A percentile compares a stretch with the other conserved stretches of the same genome.
These are phyloP conservation scores for Phoeniculus purpureus DNA, from an alignment of 2,797 vertebrate species.

Conservation along the genomic window DNA sequence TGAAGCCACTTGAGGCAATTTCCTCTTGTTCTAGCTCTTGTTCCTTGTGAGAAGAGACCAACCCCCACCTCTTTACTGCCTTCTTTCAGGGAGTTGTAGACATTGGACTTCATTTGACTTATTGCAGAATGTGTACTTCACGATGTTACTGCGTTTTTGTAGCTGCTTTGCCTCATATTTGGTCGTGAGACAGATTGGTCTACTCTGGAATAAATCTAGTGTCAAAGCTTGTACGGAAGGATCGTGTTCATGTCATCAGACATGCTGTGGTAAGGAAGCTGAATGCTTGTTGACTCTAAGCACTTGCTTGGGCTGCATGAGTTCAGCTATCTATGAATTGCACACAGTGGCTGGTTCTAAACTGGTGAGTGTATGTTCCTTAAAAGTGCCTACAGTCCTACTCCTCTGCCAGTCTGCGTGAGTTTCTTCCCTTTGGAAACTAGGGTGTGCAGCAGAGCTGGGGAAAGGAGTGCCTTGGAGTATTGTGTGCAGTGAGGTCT, in stretches of 20 bases:
- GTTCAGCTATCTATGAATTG: neutral
- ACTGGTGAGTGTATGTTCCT: accelerated
- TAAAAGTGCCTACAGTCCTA: neutral
- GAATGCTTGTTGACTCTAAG: neutral
- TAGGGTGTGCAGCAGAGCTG: neutral
- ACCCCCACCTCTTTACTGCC: too few relatives aligned
- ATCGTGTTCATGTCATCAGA: neutral
- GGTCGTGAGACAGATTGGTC: neutral
- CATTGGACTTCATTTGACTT: too few relatives aligned
- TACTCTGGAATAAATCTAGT: neutral
- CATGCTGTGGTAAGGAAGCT: neutral
- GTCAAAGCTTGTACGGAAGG: neutral
- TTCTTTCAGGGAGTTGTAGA: too few relatives aligned
- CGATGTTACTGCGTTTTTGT: neutral
- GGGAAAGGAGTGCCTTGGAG: accelerated
- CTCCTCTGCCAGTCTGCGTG: neutral
- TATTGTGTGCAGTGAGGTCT: neutral
- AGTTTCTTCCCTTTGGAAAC: neutral
- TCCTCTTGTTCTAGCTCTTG: too few relatives aligned
- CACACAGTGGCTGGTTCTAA: neutral
- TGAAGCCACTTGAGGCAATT: too few relatives aligned
- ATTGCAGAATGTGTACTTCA: too few relatives aligned
- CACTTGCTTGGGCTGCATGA: accelerated
- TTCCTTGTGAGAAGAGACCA: too few relatives aligned
- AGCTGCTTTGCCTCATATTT: neutral